Conservation (phyloP, 2,888 invertebrate genomes). For the Caenorhabditis uteleia region DNA sequence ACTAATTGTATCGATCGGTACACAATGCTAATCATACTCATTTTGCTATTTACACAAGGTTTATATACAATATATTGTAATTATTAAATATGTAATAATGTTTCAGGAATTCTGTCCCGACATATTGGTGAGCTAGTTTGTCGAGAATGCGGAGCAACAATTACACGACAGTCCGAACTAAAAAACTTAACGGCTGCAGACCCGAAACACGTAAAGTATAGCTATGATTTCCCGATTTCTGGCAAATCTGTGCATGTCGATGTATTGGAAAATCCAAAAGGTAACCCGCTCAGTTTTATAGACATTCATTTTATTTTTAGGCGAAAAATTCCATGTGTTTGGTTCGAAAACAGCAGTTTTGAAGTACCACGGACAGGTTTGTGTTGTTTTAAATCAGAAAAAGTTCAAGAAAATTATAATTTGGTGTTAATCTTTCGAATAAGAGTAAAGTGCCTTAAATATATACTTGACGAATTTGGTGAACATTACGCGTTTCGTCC, state of each 20-base stretch:
- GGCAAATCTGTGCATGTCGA: constrained; percentile 44
- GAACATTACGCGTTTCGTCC: too few species aligned
- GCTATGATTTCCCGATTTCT: constrained; percentile 43
- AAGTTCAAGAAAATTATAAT: neutral
- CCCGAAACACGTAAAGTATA: constrained; percentile 24
- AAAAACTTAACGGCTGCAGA: constrained; percentile 38
- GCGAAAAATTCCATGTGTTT: constrained; percentile 43
- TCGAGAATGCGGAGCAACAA: constrained; percentile 37
- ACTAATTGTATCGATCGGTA: too few species aligned
- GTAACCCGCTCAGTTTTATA: neutral
- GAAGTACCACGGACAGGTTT: constrained; percentile 35
- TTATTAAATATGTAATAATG: neutral
- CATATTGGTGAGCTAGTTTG: constrained; percentile 46
- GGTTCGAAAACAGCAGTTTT: constrained; percentile 41
- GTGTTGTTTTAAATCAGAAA: constrained; percentile 5
- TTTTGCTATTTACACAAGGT: neutral
- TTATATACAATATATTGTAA: neutral
- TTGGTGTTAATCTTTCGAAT: too few species aligned
- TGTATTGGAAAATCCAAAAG: constrained; percentile 46
- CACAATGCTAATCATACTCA: too few species aligned
- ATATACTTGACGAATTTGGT: too few species aligned
- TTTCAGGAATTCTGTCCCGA: constrained; percentile 18
- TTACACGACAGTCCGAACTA: constrained; percentile 43
- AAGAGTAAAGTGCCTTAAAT: too few species aligned
- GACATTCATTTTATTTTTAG: constrained; percentile 13